Conservation (phyloP, 2,113 vertebrate genomes). For the Phrynocephalus versicolor region DNA sequence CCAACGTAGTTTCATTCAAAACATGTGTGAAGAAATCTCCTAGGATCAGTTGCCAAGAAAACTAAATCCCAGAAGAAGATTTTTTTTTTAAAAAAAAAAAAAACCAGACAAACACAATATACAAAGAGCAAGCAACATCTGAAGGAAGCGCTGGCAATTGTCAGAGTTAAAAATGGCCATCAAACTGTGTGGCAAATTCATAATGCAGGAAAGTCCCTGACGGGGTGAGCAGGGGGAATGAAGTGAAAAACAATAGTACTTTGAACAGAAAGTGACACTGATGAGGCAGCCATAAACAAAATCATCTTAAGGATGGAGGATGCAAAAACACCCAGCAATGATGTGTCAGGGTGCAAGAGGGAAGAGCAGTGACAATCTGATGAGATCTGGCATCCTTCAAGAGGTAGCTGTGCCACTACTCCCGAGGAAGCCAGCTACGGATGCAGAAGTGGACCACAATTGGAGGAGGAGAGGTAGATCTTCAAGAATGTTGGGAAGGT, state of each 20-base stretch:
- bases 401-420: background rate
- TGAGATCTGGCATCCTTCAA: background rate
- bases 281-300: background rate
- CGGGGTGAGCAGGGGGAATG: background rate
- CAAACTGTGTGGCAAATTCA: background rate
- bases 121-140: background rate
- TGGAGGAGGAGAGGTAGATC: no score
- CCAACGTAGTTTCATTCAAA: slow-evolving; percentile 24
- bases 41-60: slow-evolving; percentile 42
- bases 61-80: slow-evolving; percentile 42
- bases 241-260: background rate
- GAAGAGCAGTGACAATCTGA: background rate
- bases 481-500: no score
- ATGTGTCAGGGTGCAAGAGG: background rate
- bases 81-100: slow-evolving; percentile 1
- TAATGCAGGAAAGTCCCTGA: background rate
- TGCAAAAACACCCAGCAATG: background rate
- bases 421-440: background rate
- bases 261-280: background rate
- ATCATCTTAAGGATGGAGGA: background rate
- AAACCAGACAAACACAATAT: slow-evolving; percentile 28
- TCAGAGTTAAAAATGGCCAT: background rate
- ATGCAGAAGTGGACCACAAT: background rate
- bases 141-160: background rate
- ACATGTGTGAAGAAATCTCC: slow-evolving; percentile 55